Evolutionary conservation across 1,140 invertebrate species (phyloP), one percentile per base, ranked within the genome.

Genomic region (Papilio dardanus): DNA sequence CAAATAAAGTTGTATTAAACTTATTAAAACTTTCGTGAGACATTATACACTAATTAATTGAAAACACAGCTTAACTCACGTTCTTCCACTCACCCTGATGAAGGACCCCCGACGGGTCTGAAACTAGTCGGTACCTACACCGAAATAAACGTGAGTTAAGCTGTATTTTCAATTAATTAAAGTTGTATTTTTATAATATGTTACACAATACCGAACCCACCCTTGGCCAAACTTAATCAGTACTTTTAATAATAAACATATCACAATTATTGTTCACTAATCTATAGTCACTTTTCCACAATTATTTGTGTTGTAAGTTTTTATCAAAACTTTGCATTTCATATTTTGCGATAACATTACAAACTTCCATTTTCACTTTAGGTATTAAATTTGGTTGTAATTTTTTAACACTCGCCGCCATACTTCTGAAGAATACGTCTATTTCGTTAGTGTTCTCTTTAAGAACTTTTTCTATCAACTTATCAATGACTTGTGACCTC

Each of bases 281-380:
- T n/a, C 19, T 54, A 54, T 33, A 35, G 28, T 54, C 28, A 42
- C 71, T 31, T 68, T 50, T 33, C 24, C 54, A 62, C 30, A 65
- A n/a, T 71, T 40, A 75, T 46, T 35, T 65, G 73, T 74, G 69
- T 76, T 73, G 75, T 50, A 76, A 24, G 68, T 79, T 86, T 77
- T 88, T 92, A 24, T 92, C 89, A 78, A 91, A 92, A 84, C 85
- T 93, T 71, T 91, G 89, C 90, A 92, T 92, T 85, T 93, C 92
- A 81, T 93, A 93, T 80, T 92, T 93, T 6, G 92, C 92, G 62
- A 93, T 92, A 10, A 93, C 92, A 89, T 92, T 93, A 74, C 92
- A 93, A 30, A 93, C 92, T 86, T 93, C 92, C 92, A 93, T 93
- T 77, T 93, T 93, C 0, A 92, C 90, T 85, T 92, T 92, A 14